Percentiles rank a stretch among this genome's conserved stretches.
Conservation (phyloP, 2,797 vertebrate genomes). For the Urocyon cinereoargenteus region DNA sequence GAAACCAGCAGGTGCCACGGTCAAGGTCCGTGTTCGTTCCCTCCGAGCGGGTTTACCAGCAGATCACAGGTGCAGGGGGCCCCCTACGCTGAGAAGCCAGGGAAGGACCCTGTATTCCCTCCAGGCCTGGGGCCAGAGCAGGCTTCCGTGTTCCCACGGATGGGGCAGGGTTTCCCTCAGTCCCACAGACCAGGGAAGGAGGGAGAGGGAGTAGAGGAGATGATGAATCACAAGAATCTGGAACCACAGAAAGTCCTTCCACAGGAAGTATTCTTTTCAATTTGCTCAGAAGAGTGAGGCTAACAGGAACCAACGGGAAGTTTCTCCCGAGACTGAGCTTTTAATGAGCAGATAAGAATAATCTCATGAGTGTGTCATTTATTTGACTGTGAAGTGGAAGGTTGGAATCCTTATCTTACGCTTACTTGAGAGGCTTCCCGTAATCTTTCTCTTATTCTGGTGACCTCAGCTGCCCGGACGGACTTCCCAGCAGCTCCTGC, state of each 20-base stretch:
- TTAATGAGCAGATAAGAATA: conserved; percentile 62
- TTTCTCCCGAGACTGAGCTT: background rate
- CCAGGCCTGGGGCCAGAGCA: background rate
- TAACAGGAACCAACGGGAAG: background rate
- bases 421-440: background rate
- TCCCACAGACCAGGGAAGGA: background rate
- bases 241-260: background rate
- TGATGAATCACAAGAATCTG: background rate
- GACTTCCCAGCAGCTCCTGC: background rate
- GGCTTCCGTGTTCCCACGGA: background rate
- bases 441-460: conserved; percentile 9
- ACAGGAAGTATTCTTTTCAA: conserved; percentile 1
- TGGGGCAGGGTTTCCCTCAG: background rate
- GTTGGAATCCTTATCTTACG: conserved; percentile 52
- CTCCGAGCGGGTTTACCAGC: background rate
- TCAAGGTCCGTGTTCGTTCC: background rate
- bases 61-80: background rate
- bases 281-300: background rate
- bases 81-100: background rate
- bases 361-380: conserved; percentile 62
- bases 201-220: background rate
- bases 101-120: background rate
- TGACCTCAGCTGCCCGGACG: conserved; percentile 42
- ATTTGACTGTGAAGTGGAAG: conserved; percentile 28
- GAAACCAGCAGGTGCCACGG: background rate